These are phyloP conservation scores for Malurus leucopterus DNA, from an alignment of 2,797 vertebrate species.

Conservation along the genomic window DNA sequence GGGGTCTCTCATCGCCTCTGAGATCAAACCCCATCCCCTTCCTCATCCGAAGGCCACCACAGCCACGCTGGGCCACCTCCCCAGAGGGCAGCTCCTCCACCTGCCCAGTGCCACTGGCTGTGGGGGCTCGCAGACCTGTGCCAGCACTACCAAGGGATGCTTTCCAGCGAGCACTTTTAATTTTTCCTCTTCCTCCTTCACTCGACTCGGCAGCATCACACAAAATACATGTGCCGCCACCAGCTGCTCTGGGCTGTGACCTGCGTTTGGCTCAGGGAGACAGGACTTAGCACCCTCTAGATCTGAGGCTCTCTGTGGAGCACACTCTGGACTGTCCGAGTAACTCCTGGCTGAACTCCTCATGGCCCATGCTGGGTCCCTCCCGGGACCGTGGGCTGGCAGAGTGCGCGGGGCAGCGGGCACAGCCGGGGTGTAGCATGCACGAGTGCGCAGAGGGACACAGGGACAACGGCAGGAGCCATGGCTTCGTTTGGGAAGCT, in stretches of 20 bases:
- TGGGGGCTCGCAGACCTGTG: neutral
- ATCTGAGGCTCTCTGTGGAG: neutral
- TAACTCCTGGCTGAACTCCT: neutral
- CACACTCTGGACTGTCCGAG: neutral
- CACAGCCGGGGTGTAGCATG: neutral
- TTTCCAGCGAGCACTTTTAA: neutral
- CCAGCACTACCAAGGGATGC: neutral
- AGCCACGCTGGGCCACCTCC: neutral
- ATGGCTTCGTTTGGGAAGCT: slow-evolving; percentile 94
- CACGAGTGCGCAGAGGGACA: neutral
- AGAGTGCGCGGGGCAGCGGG: neutral
- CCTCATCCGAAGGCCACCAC: neutral
- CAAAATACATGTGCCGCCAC: neutral
- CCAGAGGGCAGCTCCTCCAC: neutral
- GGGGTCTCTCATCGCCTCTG: neutral
- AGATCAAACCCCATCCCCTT: neutral
- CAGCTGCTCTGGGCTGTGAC: neutral
- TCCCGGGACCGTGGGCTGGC: neutral
- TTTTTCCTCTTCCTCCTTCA: neutral
- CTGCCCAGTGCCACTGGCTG: neutral
- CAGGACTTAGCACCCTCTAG: neutral
- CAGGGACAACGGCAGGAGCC: neutral
- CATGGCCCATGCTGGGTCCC: neutral
- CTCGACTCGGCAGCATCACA: neutral
- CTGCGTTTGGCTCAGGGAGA: neutral